phyloP scores from a whole-genome alignment of 2,888 invertebrate species.

The Machimus rusticus region DNA sequence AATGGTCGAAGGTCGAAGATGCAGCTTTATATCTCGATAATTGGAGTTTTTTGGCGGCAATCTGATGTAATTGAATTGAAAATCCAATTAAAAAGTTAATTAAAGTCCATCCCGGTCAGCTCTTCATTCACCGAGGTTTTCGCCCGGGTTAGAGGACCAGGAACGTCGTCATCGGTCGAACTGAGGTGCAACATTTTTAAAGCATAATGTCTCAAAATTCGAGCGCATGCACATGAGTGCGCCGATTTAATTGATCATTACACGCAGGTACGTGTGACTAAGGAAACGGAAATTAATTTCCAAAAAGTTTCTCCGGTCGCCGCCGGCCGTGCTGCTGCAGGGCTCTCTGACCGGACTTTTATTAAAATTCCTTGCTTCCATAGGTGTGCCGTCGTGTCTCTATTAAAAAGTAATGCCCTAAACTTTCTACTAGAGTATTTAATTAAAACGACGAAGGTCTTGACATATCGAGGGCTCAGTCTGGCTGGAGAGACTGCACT shows the following conservation, averaged over 20 bases:
- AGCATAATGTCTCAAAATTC: background rate
- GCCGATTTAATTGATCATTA: background rate
- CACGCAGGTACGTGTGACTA: background rate
- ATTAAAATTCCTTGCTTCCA: background rate
- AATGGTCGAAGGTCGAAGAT: background rate
- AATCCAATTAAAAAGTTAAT: conserved; percentile 36
- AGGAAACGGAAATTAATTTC: conserved; percentile 17
- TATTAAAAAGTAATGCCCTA: background rate
- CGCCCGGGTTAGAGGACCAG: background rate
- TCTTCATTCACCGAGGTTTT: background rate
- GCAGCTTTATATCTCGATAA: background rate
- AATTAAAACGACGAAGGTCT: background rate
- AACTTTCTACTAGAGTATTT: background rate
- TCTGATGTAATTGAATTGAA: conserved; percentile 14
- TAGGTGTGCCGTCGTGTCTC: background rate
- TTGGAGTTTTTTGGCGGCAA: background rate
- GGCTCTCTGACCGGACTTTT: background rate
- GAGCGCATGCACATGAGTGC: background rate
- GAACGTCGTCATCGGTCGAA: background rate
- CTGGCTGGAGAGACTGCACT: background rate
- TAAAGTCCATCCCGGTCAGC: background rate
- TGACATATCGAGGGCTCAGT: background rate
- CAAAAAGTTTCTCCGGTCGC: background rate
- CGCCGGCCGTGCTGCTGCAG: no score
- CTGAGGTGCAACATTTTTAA: background rate